Conservation (phyloP, 1,140 invertebrate species). For the Magallana gigas region DNA sequence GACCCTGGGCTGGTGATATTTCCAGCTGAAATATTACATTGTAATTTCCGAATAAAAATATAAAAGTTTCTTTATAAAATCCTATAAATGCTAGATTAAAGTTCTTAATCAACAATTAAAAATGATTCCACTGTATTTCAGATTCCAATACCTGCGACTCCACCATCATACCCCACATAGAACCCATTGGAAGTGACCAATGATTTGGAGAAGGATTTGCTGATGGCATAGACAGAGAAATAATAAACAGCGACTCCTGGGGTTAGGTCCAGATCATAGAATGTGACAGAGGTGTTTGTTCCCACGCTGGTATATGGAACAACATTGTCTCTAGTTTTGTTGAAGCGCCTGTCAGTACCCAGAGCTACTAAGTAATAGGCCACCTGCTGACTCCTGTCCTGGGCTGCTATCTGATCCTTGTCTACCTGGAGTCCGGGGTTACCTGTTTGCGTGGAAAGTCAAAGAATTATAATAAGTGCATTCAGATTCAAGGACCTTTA, state of each 20-base stretch:
- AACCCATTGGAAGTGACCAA: conserved; percentile 70
- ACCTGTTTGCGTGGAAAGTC: neutral
- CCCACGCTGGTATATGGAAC: conserved; percentile 67
- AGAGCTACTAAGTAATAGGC: conserved; percentile 68
- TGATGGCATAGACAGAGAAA: conserved; percentile 67
- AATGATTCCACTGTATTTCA: no score
- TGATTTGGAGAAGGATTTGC: conserved; percentile 57
- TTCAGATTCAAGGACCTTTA: no score
- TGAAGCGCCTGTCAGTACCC: conserved; percentile 68
- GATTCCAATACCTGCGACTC: conserved; percentile 49
- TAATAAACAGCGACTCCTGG: conserved; percentile 64
- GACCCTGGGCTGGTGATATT: conserved; percentile 34
- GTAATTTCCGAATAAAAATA: neutral
- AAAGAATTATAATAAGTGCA: no score
- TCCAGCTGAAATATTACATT: neutral
- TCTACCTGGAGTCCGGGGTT: conserved; percentile 45
- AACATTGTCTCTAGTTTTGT: conserved; percentile 67
- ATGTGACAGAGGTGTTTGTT: conserved; percentile 64
- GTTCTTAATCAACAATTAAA: no score
- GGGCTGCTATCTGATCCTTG: neutral
- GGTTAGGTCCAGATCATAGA: conserved; percentile 63
- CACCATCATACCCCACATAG: conserved; percentile 62
- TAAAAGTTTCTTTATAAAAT: no score
- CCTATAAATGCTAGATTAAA: no score
- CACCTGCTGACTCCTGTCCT: conserved; percentile 57